Percentiles rank a stretch among this genome's conserved stretches.
Conservation (phyloP, 2,888 invertebrate species). For the Ichneumoninae sp. region DNA sequence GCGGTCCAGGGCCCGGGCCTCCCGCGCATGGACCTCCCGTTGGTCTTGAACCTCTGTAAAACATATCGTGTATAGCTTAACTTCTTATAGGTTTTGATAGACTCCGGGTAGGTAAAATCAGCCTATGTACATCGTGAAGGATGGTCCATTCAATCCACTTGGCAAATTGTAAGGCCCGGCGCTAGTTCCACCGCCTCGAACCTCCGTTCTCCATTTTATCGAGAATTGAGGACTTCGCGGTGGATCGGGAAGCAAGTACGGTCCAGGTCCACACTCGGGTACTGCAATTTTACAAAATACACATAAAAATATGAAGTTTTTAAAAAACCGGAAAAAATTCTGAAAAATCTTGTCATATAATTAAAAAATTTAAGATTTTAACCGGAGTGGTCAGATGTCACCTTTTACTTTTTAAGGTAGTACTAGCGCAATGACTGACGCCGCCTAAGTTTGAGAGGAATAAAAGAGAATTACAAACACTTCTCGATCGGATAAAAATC, state of each 20-base stretch:
- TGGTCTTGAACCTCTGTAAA: conserved; percentile 52
- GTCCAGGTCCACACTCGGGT: conserved; percentile 69
- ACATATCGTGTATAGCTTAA: neutral
- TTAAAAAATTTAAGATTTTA: too few species aligned
- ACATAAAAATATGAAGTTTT: neutral
- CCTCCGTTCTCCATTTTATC: conserved; percentile 70
- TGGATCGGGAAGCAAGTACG: conserved; percentile 67
- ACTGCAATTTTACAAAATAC: neutral
- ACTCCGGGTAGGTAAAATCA: neutral
- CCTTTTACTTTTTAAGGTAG: too few species aligned
- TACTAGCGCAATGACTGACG: too few species aligned
- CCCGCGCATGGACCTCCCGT: conserved; percentile 40
- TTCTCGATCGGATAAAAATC: too few species aligned
- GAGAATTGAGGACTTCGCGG: conserved; percentile 69
- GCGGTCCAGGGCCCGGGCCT: conserved; percentile 68
- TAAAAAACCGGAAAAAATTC: too few species aligned
- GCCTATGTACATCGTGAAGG: conserved; percentile 71
- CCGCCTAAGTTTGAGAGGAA: too few species aligned
- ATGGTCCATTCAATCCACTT: conserved; percentile 66
- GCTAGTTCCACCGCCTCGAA: conserved; percentile 53
- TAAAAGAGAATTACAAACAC: too few species aligned
- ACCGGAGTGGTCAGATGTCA: too few species aligned
- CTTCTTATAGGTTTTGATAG: neutral
- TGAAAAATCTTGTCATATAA: too few species aligned
- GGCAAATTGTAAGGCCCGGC: conserved; percentile 72